Evolutionary conservation across 2,113 vertebrate genomes (phyloP), one percentile per base, ranked within the genome.

Genomic region (Perccottus glenii): DNA sequence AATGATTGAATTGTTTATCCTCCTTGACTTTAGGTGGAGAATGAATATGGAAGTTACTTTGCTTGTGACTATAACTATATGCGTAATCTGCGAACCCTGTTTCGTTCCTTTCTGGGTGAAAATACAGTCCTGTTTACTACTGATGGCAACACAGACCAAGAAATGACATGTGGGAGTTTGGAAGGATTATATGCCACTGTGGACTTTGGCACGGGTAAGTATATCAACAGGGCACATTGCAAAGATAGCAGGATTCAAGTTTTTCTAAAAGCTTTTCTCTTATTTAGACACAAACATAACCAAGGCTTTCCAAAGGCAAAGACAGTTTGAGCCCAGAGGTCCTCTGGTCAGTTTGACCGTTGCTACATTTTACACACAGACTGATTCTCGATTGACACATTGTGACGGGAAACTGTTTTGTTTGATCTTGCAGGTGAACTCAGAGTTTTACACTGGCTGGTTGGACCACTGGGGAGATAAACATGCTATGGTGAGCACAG

Each of bases 381-480:
- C 12, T 45, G 12, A 5, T 4, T 38, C 43, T 53, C 11, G 10
- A 12, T 33, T 35, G 7, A 16, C 10, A 44, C 56, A n/a, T 38
- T 58, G 12, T 45, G 11, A 43, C 3, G 10, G 9, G n/a, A 44
- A 47, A 15, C 15, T 43, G 33, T 55, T 60, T 63, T 35, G 38
- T 14, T 58, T 57, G 27, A 14, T 45, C 11, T 67, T 77, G 3
- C 80, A 99, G 98, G 96, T 99, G 59, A 99, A 99, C 88, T 99
- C 98, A 0, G 98, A 99, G 89, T 98, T 96, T 87, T 99, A 99
- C 82, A 96, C 95, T 0, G 98, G 98, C 44, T 99, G 98, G 97
- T 84, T 99, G 93, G 98, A 99, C 85, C 96, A 99, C 92, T 99
- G 98, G 98, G 95, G 95, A 4, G 93, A 92, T 57, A 87, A 82